A percentile compares a stretch with the other conserved stretches of the same genome.
Evolutionary conservation across 1,140 invertebrate species (phyloP).

Genomic region (Drosophila kohkoa): DNA sequence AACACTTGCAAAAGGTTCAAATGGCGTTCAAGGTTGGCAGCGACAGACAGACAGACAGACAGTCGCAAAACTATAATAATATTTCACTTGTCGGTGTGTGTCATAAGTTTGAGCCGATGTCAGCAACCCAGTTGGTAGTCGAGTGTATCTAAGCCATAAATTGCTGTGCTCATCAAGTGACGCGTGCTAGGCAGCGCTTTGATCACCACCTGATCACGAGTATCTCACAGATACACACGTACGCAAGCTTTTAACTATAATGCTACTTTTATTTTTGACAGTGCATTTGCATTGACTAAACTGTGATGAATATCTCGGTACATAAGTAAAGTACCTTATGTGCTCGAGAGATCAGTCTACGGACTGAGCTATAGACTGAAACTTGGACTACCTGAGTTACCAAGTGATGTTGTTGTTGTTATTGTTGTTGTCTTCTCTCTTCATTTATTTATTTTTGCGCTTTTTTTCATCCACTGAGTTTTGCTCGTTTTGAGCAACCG

Average conservation of each 20-base stretch:
- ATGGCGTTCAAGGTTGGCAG: too few relatives aligned
- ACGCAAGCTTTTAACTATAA: constrained; percentile 17
- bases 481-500: constrained; percentile 44
- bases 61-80: too few relatives aligned
- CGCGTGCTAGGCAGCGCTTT: constrained; percentile 44
- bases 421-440: constrained; percentile 12
- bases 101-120: constrained; percentile 1
- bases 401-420: constrained; percentile 33
- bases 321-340: neutral
- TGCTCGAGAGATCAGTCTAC: neutral
- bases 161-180: constrained; percentile 31
- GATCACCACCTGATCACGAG: constrained; percentile 48
- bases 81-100: neutral
- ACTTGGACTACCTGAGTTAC: constrained; percentile 45
- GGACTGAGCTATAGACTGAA: neutral
- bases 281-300: constrained; percentile 47
- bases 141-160: constrained; percentile 47
- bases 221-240: constrained; percentile 38
- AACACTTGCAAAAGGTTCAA: too few relatives aligned
- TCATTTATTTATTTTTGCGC: constrained; percentile 45
- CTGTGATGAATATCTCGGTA: constrained; percentile 33
- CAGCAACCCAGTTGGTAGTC: neutral
- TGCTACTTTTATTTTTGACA: constrained; percentile 22
- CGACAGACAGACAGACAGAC: neutral
- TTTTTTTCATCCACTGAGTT: constrained; percentile 30